Conservation (phyloP, 2,113 vertebrate species). For the Eptatretus burgeri region DNA sequence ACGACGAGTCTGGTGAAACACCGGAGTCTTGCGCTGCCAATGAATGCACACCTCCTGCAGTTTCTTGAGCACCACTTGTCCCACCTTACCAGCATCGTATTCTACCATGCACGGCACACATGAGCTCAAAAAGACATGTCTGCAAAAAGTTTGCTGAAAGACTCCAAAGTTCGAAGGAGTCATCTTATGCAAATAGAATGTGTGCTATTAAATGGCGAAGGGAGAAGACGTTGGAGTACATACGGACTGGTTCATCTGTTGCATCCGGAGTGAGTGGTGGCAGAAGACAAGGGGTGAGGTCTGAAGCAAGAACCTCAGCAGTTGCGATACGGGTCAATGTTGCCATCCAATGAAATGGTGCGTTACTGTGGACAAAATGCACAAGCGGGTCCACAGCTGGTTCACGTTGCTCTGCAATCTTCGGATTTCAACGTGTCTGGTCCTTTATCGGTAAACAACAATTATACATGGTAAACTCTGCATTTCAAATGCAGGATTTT, state of each 20-base stretch:
- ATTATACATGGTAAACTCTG: no score
- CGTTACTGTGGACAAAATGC: background rate
- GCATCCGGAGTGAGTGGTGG: conserved; percentile 2
- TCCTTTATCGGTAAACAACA: no score
- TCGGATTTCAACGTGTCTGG: no score
- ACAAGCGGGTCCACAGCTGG: no score
- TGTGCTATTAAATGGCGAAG: no score
- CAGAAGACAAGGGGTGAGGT: background rate
- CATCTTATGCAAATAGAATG: no score
- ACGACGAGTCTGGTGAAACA: conserved; percentile 38
- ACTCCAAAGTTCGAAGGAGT: no score
- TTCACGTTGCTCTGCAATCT: no score
- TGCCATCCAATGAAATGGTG: background rate
- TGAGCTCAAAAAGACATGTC: no score
- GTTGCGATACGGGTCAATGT: background rate
- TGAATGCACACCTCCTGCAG: conserved; percentile 55
- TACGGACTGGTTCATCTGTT: background rate
- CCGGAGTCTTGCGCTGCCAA: conserved; percentile 72
- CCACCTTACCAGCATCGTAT: conserved; percentile 54
- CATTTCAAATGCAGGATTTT: no score
- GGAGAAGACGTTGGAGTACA: background rate
- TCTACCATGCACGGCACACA: conserved; percentile 18
- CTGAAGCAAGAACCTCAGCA: conserved; percentile 1
- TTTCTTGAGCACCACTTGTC: conserved; percentile 46
- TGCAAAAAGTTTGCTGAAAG: no score